Evolutionary conservation across 1,140 invertebrate species (phyloP).

Genomic region (Telenomus remus): DNA sequence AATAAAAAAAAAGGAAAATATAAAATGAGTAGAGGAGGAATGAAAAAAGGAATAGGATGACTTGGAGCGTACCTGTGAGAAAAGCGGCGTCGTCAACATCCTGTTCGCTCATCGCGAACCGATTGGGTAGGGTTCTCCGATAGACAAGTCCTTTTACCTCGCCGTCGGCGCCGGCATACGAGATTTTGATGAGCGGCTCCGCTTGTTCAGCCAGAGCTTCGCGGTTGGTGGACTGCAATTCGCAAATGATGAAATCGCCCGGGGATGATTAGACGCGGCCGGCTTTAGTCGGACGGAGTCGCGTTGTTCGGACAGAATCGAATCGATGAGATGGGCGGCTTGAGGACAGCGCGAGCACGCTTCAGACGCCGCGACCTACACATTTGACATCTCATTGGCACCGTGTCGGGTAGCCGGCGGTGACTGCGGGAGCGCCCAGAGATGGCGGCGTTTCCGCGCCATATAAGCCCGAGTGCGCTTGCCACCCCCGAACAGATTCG

Average conservation of each 20-base stretch:
- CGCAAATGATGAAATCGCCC: not conserved
- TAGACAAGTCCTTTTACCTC: conserved; percentile 76
- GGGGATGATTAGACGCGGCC: no score
- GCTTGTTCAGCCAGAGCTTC: conserved; percentile 37
- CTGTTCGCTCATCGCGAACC: conserved; percentile 85
- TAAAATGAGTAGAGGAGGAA: no score
- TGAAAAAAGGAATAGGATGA: no score
- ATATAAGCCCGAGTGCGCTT: conserved; percentile 47
- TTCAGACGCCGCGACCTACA: conserved; percentile 15
- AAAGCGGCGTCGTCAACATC: conserved; percentile 95
- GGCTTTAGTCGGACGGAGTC: not conserved
- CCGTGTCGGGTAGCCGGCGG: conserved; percentile 34
- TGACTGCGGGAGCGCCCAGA: conserved; percentile 62
- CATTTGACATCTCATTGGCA: conserved; percentile 41
- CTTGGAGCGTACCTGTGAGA: conserved; percentile 82
- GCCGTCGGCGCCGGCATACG: conserved; percentile 74
- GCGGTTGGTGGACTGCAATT: not conserved
- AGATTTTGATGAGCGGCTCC: conserved; percentile 67
- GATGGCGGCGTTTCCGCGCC: conserved; percentile 69
- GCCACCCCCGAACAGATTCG: conserved; percentile 43
- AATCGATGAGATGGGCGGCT: no score
- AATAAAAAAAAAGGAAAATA: no score
- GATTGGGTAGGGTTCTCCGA: conserved; percentile 68
- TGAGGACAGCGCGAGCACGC: not conserved
- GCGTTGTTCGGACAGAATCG: no score